Conservation (phyloP, 2,797 vertebrate species). For the Fistularia tabacaria region DNA sequence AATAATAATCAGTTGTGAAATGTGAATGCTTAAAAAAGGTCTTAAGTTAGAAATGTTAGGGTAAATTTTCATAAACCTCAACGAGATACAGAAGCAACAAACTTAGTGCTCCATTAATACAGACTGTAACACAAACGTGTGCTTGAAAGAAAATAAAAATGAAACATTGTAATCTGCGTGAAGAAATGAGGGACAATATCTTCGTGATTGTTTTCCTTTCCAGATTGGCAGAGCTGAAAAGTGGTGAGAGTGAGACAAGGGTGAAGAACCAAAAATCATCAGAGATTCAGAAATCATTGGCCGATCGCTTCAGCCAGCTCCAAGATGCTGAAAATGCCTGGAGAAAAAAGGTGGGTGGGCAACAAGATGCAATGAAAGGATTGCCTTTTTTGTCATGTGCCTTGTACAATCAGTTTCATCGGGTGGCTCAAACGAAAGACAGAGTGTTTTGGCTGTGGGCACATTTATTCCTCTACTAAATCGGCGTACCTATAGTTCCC, state of each 20-base stretch:
- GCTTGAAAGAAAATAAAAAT: too few species aligned
- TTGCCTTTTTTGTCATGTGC: background rate
- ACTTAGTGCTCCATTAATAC: too few species aligned
- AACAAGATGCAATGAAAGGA: background rate
- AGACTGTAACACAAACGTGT: too few species aligned
- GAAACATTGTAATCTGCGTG: too few species aligned
- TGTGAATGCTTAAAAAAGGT: too few species aligned
- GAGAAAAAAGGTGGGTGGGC: slow-evolving; percentile 74
- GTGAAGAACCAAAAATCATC: slow-evolving; percentile 50
- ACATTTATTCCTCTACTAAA: background rate
- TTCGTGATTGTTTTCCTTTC: background rate
- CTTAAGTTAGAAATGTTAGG: too few species aligned
- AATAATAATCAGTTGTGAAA: too few species aligned
- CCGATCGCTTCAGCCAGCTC: slow-evolving; percentile 74
- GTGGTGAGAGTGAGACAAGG: slow-evolving; percentile 52
- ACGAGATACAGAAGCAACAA: too few species aligned
- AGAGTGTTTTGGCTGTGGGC: background rate
- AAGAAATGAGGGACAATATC: too few species aligned
- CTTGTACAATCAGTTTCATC: background rate
- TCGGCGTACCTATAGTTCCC: slow-evolving; percentile 22
- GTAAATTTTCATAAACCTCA: too few species aligned
- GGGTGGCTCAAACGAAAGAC: slow-evolving; percentile 16
- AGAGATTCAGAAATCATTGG: slow-evolving; percentile 57
- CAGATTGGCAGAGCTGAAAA: slow-evolving; percentile 62
- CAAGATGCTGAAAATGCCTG: slow-evolving; percentile 74